These are phyloP conservation scores for Pseudococcus jackbeardsleyi DNA, from an alignment of 2,888 invertebrate species.

Conservation along the genomic window DNA sequence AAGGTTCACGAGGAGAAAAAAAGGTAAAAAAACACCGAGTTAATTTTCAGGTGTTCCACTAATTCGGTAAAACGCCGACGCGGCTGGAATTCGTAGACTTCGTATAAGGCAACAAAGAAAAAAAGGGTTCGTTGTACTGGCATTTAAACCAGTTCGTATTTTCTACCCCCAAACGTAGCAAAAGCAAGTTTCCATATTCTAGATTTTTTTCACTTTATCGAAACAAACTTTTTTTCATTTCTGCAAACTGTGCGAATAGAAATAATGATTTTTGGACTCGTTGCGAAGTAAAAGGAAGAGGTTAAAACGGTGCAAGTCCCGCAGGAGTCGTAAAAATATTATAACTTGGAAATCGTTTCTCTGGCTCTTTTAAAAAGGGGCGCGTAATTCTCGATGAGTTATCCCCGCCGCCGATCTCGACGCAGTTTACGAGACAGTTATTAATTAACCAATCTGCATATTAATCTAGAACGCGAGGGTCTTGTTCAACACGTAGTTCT, in stretches of 20 bases:
- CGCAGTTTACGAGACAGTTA: conserved; percentile 53
- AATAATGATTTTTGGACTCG: conserved; percentile 16
- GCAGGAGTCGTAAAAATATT: conserved; percentile 61
- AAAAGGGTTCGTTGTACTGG: conserved; percentile 1
- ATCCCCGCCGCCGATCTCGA: not conserved
- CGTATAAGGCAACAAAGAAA: not conserved
- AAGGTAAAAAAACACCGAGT: conserved; percentile 1
- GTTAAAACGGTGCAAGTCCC: conserved; percentile 19
- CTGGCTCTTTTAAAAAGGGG: not conserved
- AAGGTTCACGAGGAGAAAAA: not conserved
- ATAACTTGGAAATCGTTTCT: conserved; percentile 48
- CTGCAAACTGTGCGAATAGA: not conserved
- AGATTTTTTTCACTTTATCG: not conserved
- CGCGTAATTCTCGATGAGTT: conserved; percentile 32
- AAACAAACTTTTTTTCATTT: not conserved
- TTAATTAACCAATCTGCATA: conserved; percentile 62
- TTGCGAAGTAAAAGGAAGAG: not conserved
- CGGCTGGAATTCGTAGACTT: not conserved
- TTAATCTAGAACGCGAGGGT: conserved; percentile 49
- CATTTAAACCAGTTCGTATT: not conserved
- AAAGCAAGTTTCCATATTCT: not conserved
- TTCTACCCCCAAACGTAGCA: not conserved
- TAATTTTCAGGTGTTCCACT: conserved; percentile 39
- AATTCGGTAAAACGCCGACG: conserved; percentile 28
- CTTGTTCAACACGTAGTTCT: conserved; percentile 11